Base-by-base conservation (phyloP, 2,888 invertebrate species). In the Ethmia dodecea region DNA sequence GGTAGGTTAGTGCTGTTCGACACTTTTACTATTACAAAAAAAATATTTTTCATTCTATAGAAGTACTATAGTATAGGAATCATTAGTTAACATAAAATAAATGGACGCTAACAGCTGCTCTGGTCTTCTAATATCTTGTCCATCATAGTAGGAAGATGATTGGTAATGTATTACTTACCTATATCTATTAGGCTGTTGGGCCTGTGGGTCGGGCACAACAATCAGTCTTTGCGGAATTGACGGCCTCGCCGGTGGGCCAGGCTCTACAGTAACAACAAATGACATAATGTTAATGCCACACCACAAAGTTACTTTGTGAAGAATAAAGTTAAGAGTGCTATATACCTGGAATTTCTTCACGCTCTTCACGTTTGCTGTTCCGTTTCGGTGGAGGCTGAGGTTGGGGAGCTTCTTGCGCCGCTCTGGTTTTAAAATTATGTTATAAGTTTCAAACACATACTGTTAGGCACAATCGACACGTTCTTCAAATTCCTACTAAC, bases 221-320 rank as follows among this genome's bases (percentile, higher is more conserved):
- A 96, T 96, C 71, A 96, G 90, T 87, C 96, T 92, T 81, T 95
- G 95, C 60, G 96, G 96, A 77, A 96, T 91, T 49, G 95, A 93
- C 41, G 96, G 96, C 69, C 96, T 88, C 43, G 95, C 92, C 28
- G 95, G 95, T 47, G 95, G 95, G 47, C 94, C 95, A 15, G 95
- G 95, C 68, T 96, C 96, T 71, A 92, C 35, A 47, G 33, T 2
- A 28, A 36, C 12, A n/a, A n/a, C 15, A 28, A 39, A 33, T 13
- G 16, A 32, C 14, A 30, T 24, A 31, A 20, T 18, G 31, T 37
- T 33, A 39, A 13, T 10, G 15, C 15, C 27, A 34, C 29, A 13
- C 25, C 33, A 31, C 31, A 40, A n/a, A 10, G 27, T 30, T 24
- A 36, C 27, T 25, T 12, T 13, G 8, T 13, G 5, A 14, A 9